Evolutionary conservation across 2,797 vertebrate species (phyloP), one percentile per base, ranked within the genome.

Genomic region (Urophycis tenuis): DNA sequence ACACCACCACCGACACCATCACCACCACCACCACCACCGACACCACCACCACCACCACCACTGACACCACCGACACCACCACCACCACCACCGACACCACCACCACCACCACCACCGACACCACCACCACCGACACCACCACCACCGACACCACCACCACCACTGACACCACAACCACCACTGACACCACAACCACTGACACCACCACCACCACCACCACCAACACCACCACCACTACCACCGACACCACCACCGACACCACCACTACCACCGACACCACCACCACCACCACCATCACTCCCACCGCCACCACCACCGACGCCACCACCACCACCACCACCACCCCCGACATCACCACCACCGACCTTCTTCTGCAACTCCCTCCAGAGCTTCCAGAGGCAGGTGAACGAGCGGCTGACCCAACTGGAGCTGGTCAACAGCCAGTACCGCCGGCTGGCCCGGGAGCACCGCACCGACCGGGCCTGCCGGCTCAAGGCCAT

Each of bases 371-470:
- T 10, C 17, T n/a, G 5, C 15, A 32, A 32, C 32, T 6, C 6
- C 49, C 64, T 29, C 7, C 85, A 99, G 97, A 93, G 92, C 0
- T 96, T 99, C 83, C 95, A 98, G 81, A 92, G 95, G 83, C 95
- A 97, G 84, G 92, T 98, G 60, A 92, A 96, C 0, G 97, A 99
- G 80, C 89, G 92, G 0, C 92, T 98, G 39, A 95, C 95, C 0
- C 96, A 98, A 84, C 82, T 99, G 82, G 97, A 99, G 80, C 92
- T 96, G 60, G 92, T 99, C 84, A 98, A 99, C 83, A 95, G 95
- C 83, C 97, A 96, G 88, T 99, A 98, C 89, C 90, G 95, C 67
- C 93, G 95, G 3, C 93, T 99, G 60, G 96, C 95, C 8, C 88
- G 94, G 0, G 97, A 99, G 91, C 96, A 96, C 91, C 96, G 96